These are phyloP conservation scores for Albula glossodonta DNA, from an alignment of 2,113 vertebrate species.

Conservation along the genomic window DNA sequence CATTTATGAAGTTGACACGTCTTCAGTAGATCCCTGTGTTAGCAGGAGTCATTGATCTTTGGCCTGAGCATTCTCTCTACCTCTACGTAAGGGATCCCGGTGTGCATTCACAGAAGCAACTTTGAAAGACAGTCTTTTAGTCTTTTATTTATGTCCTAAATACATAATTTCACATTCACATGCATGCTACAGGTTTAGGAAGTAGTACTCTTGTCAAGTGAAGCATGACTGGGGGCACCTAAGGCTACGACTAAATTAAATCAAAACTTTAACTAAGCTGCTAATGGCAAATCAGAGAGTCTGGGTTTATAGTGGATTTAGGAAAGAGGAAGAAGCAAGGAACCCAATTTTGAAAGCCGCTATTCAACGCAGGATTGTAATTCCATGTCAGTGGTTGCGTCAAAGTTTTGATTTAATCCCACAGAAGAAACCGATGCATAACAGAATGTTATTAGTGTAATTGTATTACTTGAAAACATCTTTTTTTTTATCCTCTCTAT, in stretches of 20 bases:
- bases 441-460: conserved; percentile 55
- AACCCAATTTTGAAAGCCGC: conserved; percentile 30
- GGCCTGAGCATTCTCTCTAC: background rate
- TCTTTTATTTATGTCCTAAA: conserved; percentile 3
- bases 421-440: conserved; percentile 46
- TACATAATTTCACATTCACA: background rate
- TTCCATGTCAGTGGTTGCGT: conserved; percentile 43
- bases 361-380: conserved; percentile 39
- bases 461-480: conserved; percentile 50
- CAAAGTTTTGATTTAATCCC: conserved; percentile 50
- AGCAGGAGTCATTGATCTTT: conserved; percentile 15
- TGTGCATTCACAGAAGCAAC: background rate
- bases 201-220: background rate
- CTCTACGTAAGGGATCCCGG: background rate
- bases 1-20: conserved; percentile 12
- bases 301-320: conserved; percentile 4
- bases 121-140: background rate
- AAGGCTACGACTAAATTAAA: conserved; percentile 36
- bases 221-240: conserved; percentile 23
- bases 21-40: conserved; percentile 13
- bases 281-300: conserved; percentile 37
- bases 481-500: conserved; percentile 39
- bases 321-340: background rate
- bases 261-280: conserved; percentile 29
- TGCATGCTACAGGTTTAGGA: background rate